These are phyloP conservation scores for Aphidius gifuensis DNA, from an alignment of 1,140 invertebrate species.

Conservation along the genomic window DNA sequence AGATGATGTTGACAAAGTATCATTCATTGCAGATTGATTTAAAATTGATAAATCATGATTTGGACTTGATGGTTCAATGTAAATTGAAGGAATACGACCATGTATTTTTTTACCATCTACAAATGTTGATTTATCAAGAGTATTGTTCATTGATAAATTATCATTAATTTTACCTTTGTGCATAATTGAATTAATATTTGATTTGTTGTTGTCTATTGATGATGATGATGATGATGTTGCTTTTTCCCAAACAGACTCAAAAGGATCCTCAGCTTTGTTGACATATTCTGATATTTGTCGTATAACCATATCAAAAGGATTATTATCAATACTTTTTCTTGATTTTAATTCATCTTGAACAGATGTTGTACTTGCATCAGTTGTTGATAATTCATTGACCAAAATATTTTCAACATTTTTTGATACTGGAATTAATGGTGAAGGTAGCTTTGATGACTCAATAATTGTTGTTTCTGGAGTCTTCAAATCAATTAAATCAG, in stretches of 20 bases:
- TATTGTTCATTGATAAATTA: constrained; percentile 37
- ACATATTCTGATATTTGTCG: constrained; percentile 39
- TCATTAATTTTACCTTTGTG: constrained; percentile 23
- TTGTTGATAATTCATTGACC: too few species aligned
- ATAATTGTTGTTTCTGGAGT: constrained; percentile 30
- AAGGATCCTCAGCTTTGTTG: constrained; percentile 42
- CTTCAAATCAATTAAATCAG: constrained; percentile 42
- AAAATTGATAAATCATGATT: constrained; percentile 31
- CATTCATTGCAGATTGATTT: constrained; percentile 41
- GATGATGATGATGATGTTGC: constrained; percentile 22
- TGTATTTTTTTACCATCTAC: constrained; percentile 2
- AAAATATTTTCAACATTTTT: background rate
- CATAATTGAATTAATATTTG: constrained; percentile 28
- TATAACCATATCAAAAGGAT: constrained; percentile 44
- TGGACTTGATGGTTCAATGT: constrained; percentile 3
- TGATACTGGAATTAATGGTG: constrained; percentile 40
- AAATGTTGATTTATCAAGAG: constrained; percentile 28
- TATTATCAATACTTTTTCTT: constrained; percentile 37
- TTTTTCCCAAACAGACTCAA: constrained; percentile 41
- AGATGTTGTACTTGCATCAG: background rate
- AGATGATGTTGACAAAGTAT: constrained; percentile 34
- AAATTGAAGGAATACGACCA: background rate
- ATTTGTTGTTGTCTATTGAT: background rate
- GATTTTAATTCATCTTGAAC: constrained; percentile 17
- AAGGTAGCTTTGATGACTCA: constrained; percentile 28